phyloP scores from a whole-genome alignment of 1,140 invertebrate species.

The Nasonia vitripennis region DNA sequence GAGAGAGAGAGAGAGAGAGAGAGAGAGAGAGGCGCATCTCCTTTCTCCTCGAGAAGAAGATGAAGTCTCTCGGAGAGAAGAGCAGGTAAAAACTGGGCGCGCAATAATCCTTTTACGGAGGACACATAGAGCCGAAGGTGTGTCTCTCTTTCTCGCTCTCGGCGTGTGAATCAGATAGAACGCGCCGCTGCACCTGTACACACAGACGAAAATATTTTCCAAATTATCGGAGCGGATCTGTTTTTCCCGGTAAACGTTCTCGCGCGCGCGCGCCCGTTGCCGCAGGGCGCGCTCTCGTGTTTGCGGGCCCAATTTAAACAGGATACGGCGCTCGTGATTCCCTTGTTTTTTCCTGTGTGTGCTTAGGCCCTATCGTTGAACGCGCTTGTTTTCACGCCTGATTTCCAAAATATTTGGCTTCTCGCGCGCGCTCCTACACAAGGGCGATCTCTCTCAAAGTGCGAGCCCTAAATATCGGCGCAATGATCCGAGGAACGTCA shows the following conservation, averaged over 20 bases:
- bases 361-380: background rate
- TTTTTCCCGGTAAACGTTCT: constrained; percentile 23
- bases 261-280: background rate
- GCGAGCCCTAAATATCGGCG: too few species aligned
- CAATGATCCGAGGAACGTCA: background rate
- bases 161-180: constrained; percentile 31
- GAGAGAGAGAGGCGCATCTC: background rate
- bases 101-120: constrained; percentile 51
- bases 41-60: background rate
- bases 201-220: constrained; percentile 41
- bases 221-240: constrained; percentile 35
- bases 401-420: background rate
- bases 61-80: background rate
- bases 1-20: constrained; percentile 24
- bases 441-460: too few species aligned
- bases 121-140: background rate
- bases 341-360: background rate
- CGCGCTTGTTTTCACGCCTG: background rate
- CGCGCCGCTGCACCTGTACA: constrained; percentile 34
- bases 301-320: constrained; percentile 5
- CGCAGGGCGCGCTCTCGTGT: too few species aligned
- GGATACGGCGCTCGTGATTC: too few species aligned
- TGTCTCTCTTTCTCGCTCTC: background rate
- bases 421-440: too few species aligned
- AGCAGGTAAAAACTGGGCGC: constrained; percentile 29